phyloP scores from a whole-genome alignment of 2,888 invertebrate species.

The Mesorhabditis sp. region DNA sequence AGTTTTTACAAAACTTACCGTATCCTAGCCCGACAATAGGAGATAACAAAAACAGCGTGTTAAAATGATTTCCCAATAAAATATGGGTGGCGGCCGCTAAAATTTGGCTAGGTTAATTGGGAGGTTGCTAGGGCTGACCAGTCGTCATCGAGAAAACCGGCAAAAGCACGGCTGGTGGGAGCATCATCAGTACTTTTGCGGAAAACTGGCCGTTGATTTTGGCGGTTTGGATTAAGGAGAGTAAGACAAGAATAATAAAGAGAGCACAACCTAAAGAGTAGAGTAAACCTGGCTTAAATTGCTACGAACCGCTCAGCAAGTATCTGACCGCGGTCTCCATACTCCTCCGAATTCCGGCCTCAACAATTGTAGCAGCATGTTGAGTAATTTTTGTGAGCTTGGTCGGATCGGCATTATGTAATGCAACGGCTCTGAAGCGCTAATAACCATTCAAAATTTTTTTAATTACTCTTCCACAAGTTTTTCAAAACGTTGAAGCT shows the following conservation, averaged over 20 bases:
- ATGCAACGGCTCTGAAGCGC: constrained; percentile 20
- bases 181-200: constrained; percentile 8
- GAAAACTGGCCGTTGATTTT: constrained; percentile 9
- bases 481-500: constrained; percentile 29
- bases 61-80: constrained; percentile 22
- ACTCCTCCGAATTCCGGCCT: constrained; percentile 22
- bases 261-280: constrained; percentile 12
- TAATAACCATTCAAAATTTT: neutral
- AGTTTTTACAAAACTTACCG: constrained; percentile 16
- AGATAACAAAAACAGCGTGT: constrained; percentile 25
- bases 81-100: constrained; percentile 18
- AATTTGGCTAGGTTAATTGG: neutral
- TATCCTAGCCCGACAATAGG: constrained; percentile 27
- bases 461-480: constrained; percentile 15
- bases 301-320: constrained; percentile 15
- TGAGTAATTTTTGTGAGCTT: constrained; percentile 22
- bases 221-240: constrained; percentile 8
- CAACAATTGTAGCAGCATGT: constrained; percentile 32
- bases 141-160: constrained; percentile 20
- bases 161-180: constrained; percentile 12
- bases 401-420: constrained; percentile 20
- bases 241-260: neutral
- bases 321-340: constrained; percentile 12
- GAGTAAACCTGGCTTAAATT: constrained; percentile 16
- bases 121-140: neutral